Evolutionary conservation across 1,140 invertebrate species (phyloP), one percentile per base, ranked within the genome.

Genomic region (Drosophila sp.): DNA sequence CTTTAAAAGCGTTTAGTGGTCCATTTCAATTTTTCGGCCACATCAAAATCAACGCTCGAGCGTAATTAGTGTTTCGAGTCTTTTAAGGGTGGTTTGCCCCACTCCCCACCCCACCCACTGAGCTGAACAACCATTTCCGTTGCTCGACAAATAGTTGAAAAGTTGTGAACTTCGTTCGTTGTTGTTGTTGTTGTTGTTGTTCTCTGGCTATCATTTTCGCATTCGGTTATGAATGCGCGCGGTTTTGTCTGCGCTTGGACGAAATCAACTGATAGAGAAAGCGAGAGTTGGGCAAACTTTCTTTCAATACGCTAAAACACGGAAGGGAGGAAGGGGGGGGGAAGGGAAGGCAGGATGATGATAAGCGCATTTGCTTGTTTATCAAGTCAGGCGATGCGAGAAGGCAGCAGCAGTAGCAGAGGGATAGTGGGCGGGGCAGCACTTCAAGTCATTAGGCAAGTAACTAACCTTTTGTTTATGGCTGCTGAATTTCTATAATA

Each of bases 381-480:
- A 89, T 83, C 84, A 77, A 77, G 72, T 71, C 60, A 62, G 65
- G 67, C 66, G 61, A 66, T 54, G 60, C 57, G 60, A 60, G 38
- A 8, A 33, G 50, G 58, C 38, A 41, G 38, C 23, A 35, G 5
- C 27, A 60, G 32, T n/a, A n/a, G n/a, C 27, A 35, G 33, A 29
- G 30, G 10, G 29, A 4, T 8, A 30, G 55, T 50, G 54, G 57
- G 38, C 50, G 60, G 80, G 57, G 44, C 50, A 64, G 80, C 76
- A 89, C 83, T 87, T 83, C 84, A 83, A 87, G 84, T 87, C 83
- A 87, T 87, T 87, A 87, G 84, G 84, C 84, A 72, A 87, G 84
- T 87, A 87, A 89, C 84, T 86, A 86, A 90, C 86, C 79, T 82
- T 87, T 90, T 90, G 79, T 90, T 90, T 90, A 86, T 90, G 77